Evolutionary conservation across 2,113 vertebrate genomes (phyloP).

Genomic region (Mionectes macconnelli): DNA sequence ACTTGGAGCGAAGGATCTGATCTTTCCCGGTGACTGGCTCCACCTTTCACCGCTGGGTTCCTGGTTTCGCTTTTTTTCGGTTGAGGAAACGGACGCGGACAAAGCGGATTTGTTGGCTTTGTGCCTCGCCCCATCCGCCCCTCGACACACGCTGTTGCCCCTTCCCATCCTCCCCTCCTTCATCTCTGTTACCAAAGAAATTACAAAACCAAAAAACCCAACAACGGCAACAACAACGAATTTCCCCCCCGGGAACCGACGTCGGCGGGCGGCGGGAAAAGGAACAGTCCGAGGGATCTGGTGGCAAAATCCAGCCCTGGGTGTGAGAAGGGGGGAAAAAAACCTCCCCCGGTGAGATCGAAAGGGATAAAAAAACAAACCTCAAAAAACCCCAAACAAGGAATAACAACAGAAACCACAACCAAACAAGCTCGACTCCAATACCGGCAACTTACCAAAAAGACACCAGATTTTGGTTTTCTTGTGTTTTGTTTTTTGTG

Average conservation of each 20-base stretch:
- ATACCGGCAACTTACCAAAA: constrained; percentile 37
- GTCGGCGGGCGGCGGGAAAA: neutral
- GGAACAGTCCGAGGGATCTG: neutral
- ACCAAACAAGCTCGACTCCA: constrained; percentile 14
- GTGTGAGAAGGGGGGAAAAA: constrained; percentile 1
- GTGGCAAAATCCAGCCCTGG: constrained; percentile 1
- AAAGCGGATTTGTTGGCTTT: constrained; percentile 28
- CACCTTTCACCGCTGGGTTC: neutral
- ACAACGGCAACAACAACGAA: neutral
- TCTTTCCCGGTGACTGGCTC: constrained; percentile 23
- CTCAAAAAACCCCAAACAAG: no score
- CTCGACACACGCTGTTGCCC: neutral
- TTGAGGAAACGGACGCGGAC: constrained; percentile 20
- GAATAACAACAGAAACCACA: constrained; percentile 9
- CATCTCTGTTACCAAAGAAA: constrained; percentile 73
- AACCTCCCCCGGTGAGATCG: rapidly evolving
- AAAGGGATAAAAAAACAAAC: neutral
- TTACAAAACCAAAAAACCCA: constrained; percentile 52
- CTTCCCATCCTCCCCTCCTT: neutral
- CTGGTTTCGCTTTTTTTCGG: neutral
- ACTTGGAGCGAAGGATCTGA: constrained; percentile 7
- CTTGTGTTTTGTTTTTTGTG: no score
- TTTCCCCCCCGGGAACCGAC: neutral
- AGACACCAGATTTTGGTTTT: neutral
- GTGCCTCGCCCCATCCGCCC: neutral